Evolutionary conservation across 1,140 invertebrate species (phyloP).

Genomic region (Drosophila serrata): DNA sequence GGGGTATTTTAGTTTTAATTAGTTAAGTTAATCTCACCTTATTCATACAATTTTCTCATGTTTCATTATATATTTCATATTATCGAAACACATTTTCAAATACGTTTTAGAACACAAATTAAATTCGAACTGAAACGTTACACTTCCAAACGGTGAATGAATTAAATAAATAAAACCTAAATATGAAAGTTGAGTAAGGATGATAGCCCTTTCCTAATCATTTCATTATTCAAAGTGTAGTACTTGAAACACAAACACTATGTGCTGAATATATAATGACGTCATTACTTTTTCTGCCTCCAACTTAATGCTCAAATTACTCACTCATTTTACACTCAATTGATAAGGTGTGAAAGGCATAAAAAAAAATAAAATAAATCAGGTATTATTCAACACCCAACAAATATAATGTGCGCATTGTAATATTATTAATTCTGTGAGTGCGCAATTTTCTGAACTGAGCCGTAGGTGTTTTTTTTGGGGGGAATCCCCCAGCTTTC

Average conservation of each 20-base stretch:
- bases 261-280: background rate
- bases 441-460: constrained; percentile 5
- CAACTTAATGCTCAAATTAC: constrained; percentile 3
- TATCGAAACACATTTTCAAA: background rate
- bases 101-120: background rate
- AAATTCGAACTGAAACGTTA: background rate
- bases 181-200: background rate
- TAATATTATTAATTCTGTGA: background rate
- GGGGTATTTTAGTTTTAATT: background rate
- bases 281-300: background rate
- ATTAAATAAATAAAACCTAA: background rate
- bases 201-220: background rate
- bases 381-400: background rate
- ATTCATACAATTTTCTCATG: too few species aligned
- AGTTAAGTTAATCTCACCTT: too few species aligned
- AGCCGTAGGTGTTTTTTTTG: too few species aligned
- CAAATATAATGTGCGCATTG: constrained; percentile 8
- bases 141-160: background rate
- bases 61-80: background rate
- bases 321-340: background rate
- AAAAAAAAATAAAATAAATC: background rate
- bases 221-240: background rate
- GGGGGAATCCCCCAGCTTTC: background rate
- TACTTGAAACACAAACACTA: background rate
- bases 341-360: background rate